phyloP scores from a whole-genome alignment of 2,888 invertebrate species.

The Nasonovia ribisnigri region DNA sequence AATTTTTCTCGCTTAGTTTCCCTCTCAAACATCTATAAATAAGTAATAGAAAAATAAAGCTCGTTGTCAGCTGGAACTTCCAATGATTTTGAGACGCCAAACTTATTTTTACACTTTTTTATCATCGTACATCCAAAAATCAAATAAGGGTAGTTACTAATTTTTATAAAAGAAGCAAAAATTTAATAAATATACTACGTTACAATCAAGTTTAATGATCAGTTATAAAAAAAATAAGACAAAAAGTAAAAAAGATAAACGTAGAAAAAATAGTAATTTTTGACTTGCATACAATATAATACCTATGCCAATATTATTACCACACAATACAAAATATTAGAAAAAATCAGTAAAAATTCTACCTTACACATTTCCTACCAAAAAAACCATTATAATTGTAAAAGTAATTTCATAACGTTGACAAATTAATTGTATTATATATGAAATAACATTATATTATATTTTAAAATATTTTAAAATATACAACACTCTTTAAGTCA shows the following conservation, averaged over 20 bases:
- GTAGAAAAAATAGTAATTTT: neutral
- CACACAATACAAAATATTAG: neutral
- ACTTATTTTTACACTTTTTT: neutral
- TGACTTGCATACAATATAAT: neutral
- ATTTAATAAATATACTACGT: neutral
- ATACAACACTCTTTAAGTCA: neutral
- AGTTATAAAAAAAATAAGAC: neutral
- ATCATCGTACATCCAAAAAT: neutral
- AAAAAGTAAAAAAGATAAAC: neutral
- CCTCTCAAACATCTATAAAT: constrained; percentile 68
- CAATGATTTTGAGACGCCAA: neutral
- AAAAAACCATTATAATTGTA: neutral
- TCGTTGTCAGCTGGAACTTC: neutral
- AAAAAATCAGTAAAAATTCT: neutral
- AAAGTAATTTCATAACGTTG: neutral
- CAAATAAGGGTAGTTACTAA: neutral
- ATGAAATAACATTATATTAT: too few species aligned
- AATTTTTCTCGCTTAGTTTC: constrained; percentile 85
- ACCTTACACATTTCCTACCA: neutral
- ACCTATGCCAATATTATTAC: neutral
- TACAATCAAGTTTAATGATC: neutral
- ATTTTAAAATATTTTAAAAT: too few species aligned
- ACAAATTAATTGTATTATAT: neutral
- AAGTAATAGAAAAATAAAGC: neutral
- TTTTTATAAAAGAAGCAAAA: neutral